These are phyloP conservation scores for Idaea dimidiata DNA, from an alignment of 2,888 invertebrate species.

Conservation along the genomic window DNA sequence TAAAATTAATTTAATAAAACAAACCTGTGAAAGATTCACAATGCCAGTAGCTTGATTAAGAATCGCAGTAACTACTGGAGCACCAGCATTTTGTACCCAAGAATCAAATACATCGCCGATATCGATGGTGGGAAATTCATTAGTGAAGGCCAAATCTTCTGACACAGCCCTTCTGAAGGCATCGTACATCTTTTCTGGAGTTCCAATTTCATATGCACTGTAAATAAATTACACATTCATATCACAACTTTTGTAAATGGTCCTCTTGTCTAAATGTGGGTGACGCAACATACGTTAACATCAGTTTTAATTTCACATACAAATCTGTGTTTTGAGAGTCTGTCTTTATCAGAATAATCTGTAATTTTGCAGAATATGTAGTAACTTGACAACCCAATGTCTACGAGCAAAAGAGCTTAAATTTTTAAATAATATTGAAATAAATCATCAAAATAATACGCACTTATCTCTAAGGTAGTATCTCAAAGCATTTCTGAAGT, in stretches of 20 bases:
- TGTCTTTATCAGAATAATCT: no score
- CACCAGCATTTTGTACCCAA: slow-evolving; percentile 83
- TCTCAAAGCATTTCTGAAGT: slow-evolving; percentile 80
- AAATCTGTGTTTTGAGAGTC: no score
- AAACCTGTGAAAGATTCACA: slow-evolving; percentile 64
- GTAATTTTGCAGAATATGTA: no score
- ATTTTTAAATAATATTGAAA: not conserved
- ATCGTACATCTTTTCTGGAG: slow-evolving; percentile 57
- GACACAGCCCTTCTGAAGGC: slow-evolving; percentile 54
- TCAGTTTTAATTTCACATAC: no score
- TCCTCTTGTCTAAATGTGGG: not conserved
- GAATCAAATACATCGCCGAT: slow-evolving; percentile 73
- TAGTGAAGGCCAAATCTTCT: slow-evolving; percentile 49
- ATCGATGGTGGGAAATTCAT: slow-evolving; percentile 46
- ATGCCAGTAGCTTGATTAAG: slow-evolving; percentile 54
- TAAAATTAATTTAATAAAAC: not conserved
- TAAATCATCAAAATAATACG: slow-evolving; percentile 33
- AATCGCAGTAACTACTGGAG: slow-evolving; percentile 78
- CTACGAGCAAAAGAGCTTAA: no score
- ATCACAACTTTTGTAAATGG: not conserved
- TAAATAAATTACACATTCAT: slow-evolving; percentile 12
- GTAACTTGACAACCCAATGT: no score
- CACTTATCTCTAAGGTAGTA: slow-evolving; percentile 81
- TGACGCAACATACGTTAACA: not conserved
- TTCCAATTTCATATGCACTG: slow-evolving; percentile 61